Conservation (phyloP, 2,113 vertebrate genomes). For the Ophiodon elongatus region DNA sequence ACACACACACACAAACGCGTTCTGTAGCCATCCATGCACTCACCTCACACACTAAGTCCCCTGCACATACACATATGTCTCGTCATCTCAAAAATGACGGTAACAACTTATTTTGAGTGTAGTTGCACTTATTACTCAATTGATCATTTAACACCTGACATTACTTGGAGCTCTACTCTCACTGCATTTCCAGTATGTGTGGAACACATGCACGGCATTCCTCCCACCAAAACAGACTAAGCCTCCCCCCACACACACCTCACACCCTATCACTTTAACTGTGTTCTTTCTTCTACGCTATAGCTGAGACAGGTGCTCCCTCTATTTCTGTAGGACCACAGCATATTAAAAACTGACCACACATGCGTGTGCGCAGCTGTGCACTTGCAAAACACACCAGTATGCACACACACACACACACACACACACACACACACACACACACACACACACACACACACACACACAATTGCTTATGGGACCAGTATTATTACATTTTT, state of each 20-base stretch:
- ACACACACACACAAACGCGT: slow-evolving; percentile 15
- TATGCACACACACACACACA: not conserved
- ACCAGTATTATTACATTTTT: not conserved
- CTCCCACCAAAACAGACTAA: slow-evolving; percentile 78
- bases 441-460: not conserved
- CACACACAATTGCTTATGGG: not conserved
- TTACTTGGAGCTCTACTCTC: slow-evolving; percentile 50
- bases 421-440: not conserved
- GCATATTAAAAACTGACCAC: slow-evolving; percentile 76
- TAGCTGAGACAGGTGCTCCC: slow-evolving; percentile 81
- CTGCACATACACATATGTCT: slow-evolving; percentile 14
- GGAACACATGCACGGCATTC: slow-evolving; percentile 72
- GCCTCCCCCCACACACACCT: not conserved
- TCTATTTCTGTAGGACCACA: slow-evolving; percentile 83
- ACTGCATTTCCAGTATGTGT: slow-evolving; percentile 64
- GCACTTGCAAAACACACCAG: slow-evolving; percentile 11
- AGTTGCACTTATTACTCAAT: slow-evolving; percentile 9
- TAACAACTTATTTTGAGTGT: slow-evolving; percentile 50
- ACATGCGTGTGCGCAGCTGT: slow-evolving; percentile 34
- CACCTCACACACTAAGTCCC: slow-evolving; percentile 3
- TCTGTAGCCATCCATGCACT: not conserved
- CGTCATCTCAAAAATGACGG: slow-evolving; percentile 22
- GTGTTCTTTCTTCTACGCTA: slow-evolving; percentile 78
- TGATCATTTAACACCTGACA: slow-evolving; percentile 41
- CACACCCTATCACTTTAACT: slow-evolving; percentile 73